Evolutionary conservation across 2,888 invertebrate species (phyloP).

Genomic region (Mythimna pallens): DNA sequence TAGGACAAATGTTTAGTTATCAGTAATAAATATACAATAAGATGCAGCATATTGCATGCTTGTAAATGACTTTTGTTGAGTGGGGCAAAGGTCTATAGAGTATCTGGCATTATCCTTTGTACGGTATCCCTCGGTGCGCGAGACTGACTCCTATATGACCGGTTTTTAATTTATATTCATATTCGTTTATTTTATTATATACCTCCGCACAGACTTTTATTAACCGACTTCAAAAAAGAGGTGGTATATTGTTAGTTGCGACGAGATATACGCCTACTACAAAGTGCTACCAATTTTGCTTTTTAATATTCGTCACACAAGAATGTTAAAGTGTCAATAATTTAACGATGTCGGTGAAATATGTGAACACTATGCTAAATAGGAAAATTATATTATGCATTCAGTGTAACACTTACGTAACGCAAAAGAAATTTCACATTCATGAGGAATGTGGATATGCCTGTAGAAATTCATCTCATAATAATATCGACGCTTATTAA

Average conservation of each 20-base stretch:
- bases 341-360: constrained; percentile 11
- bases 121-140: too few relatives aligned
- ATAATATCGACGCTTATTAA: constrained; percentile 44
- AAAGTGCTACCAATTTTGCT: not conserved
- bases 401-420: constrained; percentile 51
- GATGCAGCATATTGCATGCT: too few relatives aligned
- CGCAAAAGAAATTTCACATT: constrained; percentile 57
- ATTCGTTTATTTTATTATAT: too few relatives aligned
- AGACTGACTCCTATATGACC: too few relatives aligned
- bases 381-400: constrained; percentile 32
- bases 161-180: too few relatives aligned
- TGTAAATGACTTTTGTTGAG: too few relatives aligned
- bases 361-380: constrained; percentile 36
- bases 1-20: too few relatives aligned
- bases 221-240: too few relatives aligned
- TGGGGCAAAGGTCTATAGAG: too few relatives aligned
- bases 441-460: constrained; percentile 41
- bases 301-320: not conserved
- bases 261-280: constrained; percentile 8
- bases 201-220: too few relatives aligned
- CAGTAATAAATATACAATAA: too few relatives aligned
- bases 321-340: constrained; percentile 3
- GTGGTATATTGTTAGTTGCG: not conserved
- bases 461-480: constrained; percentile 58
- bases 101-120: too few relatives aligned